Conservation (phyloP, 2,797 vertebrate genomes). For the Lutjanus argentimaculatus region DNA sequence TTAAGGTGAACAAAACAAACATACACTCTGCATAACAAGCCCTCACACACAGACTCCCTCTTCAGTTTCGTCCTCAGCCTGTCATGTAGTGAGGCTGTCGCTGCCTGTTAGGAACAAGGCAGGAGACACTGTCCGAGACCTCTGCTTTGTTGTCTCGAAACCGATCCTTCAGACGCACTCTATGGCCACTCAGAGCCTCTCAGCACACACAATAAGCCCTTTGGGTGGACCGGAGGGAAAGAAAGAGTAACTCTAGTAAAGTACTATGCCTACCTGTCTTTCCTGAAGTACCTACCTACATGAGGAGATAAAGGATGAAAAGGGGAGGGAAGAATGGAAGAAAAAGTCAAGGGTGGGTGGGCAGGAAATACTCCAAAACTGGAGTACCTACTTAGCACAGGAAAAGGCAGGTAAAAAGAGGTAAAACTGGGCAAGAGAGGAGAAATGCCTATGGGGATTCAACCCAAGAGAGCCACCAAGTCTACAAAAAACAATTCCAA, state of each 20-base stretch:
- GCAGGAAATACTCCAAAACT: slow-evolving; percentile 72
- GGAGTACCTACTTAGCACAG: slow-evolving; percentile 65
- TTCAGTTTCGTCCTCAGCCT: slow-evolving; percentile 43
- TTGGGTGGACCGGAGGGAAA: slow-evolving; percentile 66
- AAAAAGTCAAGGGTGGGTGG: slow-evolving; percentile 59
- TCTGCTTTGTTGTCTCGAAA: slow-evolving; percentile 80
- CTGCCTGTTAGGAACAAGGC: slow-evolving; percentile 71
- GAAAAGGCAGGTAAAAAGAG: slow-evolving; percentile 42
- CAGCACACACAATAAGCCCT: slow-evolving; percentile 78
- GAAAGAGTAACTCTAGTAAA: slow-evolving; percentile 75
- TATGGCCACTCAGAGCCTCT: slow-evolving; percentile 80
- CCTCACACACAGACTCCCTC: slow-evolving; percentile 31
- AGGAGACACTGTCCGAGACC: slow-evolving; percentile 75
- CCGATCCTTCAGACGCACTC: slow-evolving; percentile 74
- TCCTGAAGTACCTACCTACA: slow-evolving; percentile 72
- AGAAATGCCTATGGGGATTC: not conserved
- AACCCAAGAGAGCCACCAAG: slow-evolving; percentile 34
- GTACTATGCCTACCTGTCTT: slow-evolving; percentile 67
- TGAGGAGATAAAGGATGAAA: slow-evolving; percentile 71
- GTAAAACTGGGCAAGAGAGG: slow-evolving; percentile 10
- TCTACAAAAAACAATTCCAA: not conserved
- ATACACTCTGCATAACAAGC: slow-evolving; percentile 23
- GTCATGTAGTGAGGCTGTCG: slow-evolving; percentile 68
- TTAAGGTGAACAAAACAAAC: slow-evolving; percentile 54
- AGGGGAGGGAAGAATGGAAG: slow-evolving; percentile 49